A percentile compares a stretch with the other conserved stretches of the same genome.
These are phyloP conservation scores for Magallana ariakensis DNA, from an alignment of 1,140 invertebrate species.

Conservation along the genomic window DNA sequence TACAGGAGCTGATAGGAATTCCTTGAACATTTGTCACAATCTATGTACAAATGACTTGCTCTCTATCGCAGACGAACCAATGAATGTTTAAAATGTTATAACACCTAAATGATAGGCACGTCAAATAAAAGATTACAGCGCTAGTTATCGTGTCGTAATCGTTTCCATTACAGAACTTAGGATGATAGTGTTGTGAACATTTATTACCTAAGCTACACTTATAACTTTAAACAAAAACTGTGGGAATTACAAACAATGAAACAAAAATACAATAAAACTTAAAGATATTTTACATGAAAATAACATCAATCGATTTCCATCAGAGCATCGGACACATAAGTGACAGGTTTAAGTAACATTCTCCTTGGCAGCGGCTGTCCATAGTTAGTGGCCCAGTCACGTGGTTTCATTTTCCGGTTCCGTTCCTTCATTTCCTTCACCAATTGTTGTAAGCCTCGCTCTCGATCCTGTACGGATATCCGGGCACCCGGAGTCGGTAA, in stretches of 20 bases:
- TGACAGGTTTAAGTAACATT: constrained; percentile 44
- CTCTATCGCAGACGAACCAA: too few relatives aligned
- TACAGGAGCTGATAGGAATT: too few relatives aligned
- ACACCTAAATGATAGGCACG: too few relatives aligned
- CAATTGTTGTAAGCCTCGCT: constrained; percentile 31
- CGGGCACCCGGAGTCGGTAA: constrained; percentile 11
- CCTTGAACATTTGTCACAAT: too few relatives aligned
- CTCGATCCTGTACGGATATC: constrained; percentile 27
- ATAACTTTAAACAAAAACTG: neutral
- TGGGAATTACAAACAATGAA: neutral
- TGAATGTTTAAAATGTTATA: too few relatives aligned
- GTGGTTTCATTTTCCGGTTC: constrained; percentile 41
- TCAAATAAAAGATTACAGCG: too few relatives aligned
- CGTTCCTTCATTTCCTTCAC: constrained; percentile 39
- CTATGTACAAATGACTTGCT: too few relatives aligned
- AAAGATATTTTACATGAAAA: neutral
- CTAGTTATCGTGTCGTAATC: too few relatives aligned
- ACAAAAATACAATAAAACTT: neutral
- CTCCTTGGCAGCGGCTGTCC: constrained; percentile 36
- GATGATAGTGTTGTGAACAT: too few relatives aligned
- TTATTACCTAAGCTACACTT: too few relatives aligned
- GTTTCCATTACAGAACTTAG: too few relatives aligned
- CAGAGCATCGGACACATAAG: constrained; percentile 10
- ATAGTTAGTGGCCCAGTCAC: constrained; percentile 46
- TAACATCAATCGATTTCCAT: neutral